Evolutionary conservation across 1,140 invertebrate genomes (phyloP), one percentile per base, ranked within the genome.

Genomic region (Gryon sp.): DNA sequence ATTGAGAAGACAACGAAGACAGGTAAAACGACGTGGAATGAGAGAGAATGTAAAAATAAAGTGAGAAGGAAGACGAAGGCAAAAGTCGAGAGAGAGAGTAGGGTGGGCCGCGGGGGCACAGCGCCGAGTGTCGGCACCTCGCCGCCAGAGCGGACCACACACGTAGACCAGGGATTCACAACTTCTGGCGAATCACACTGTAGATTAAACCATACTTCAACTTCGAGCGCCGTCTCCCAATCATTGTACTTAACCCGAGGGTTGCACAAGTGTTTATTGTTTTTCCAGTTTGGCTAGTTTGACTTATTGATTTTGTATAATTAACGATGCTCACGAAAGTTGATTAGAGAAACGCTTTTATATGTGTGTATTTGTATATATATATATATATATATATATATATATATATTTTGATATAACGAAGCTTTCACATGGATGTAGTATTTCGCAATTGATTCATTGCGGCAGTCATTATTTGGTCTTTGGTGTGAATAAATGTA

Each of bases 101-200:
- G 82, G 78, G 78, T 59, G 74, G 65, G 76, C 73, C 38, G 66
- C 62, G 77, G 66, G 79, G 80, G 83, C 78, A 82, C 80, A 81
- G 76, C 82, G 79, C 86, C 84, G 86, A 87, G 87, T 89, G 87
- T 89, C 87, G 87, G 87, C 87, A 88, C 87, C 86, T 89, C 83
- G 85, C 86, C 85, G 84, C 84, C 84, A 87, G 78, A 87, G 72
- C 84, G 83, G 87, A 89, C 87, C 87, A 89, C 87, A 89, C 87
- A 89, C 87, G 86, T 89, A 80, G 87, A 84, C 75, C 41, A 84
- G 83, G 53, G 87, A 82, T 78, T 87, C 87, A 86, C 87, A 88
- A 86, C 78, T 60, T n/a, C n/a, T n/a, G 28, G 66, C 18, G 79
- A 26, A 57, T 40, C 60, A 4, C 1, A 9, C 1, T 4, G n/a